Evolutionary conservation across 1,140 invertebrate species (phyloP).

Genomic region (Zaprionus vittiger): DNA sequence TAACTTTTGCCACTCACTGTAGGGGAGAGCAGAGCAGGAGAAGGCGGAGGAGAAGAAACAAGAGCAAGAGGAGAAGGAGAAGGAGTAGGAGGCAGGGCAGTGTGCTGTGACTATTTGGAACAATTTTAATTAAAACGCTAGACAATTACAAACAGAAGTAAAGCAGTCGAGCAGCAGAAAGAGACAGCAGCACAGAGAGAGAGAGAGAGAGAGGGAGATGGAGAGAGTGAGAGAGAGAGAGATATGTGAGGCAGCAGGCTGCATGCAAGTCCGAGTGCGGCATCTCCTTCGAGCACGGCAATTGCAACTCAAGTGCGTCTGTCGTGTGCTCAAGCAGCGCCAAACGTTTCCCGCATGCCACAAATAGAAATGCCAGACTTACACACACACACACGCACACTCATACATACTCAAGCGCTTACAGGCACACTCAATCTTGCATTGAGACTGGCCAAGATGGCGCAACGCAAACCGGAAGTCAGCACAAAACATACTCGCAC

Average conservation of each 20-base stretch:
- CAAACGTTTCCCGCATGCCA: constrained; percentile 50
- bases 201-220: constrained; percentile 16
- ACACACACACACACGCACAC: constrained; percentile 17
- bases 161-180: constrained; percentile 14
- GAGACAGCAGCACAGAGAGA: constrained; percentile 26
- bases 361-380: constrained; percentile 54
- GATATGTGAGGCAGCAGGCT: background rate
- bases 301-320: constrained; percentile 52
- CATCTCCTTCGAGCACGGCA: constrained; percentile 35
- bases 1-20: constrained; percentile 31
- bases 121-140: constrained; percentile 81
- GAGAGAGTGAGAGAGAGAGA: constrained; percentile 1
- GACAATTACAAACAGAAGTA: constrained; percentile 68
- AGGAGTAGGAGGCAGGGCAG: background rate
- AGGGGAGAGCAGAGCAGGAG: background rate
- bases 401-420: background rate
- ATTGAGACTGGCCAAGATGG: constrained; percentile 48
- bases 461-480: constrained; percentile 45
- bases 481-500: constrained; percentile 38
- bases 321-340: constrained; percentile 69
- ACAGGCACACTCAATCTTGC: constrained; percentile 30
- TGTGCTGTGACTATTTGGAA: constrained; percentile 67
- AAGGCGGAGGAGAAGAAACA: too few species aligned
- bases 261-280: constrained; percentile 20
- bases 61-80: background rate